Base-by-base conservation (phyloP, 2,113 vertebrate species). In the Scatophagus argus region DNA sequence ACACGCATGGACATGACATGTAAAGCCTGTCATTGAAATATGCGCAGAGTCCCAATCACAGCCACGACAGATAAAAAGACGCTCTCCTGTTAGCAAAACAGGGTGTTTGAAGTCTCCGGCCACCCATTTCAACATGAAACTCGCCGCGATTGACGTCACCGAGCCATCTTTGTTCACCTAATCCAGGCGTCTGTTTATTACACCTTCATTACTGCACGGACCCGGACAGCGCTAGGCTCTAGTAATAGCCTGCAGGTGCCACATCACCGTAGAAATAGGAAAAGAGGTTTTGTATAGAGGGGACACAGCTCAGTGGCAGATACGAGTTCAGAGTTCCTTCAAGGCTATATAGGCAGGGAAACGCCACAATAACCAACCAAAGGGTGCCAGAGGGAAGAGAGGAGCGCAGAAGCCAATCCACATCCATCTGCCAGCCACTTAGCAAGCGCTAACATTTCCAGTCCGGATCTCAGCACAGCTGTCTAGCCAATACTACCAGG, bases 91-190 rank as follows among this genome's bases (percentile, higher is more conserved):
- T n/a, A n/a, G 25, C 14, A 68, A 70, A 85, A 25, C 25, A 21
- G 13, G 1, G 44, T 4, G 4, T 79, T n/a, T 31, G 44, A 55
- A 46, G 72, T 64, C 36, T 66, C 52, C 54, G 81, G 69, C 64
- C 92, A 76, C 90, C 84, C 91, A 85, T 92, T 90, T 91, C 90
- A 91, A 90, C 93, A 90, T 84, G 91, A 93, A 84, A 90, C 89
- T 90, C 82, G 88, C 82, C 83, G 46, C 89, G 72, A 91, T 84
- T 95, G 95, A 95, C 95, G 95, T 95, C 95, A 95, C 70, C 84
- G 76, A 92, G 93, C 92, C 93, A 91, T 93, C 91, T 94, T 92
- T 93, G 93, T 94, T 86, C 91, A 73, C 43, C 84, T 91, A 93
- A 94, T 92, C 93, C 93, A 73, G 87, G 84, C 90, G 87, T 80